Evolutionary conservation across 1,140 invertebrate species (phyloP).

Genomic region (Macrobrachium nipponense): DNA sequence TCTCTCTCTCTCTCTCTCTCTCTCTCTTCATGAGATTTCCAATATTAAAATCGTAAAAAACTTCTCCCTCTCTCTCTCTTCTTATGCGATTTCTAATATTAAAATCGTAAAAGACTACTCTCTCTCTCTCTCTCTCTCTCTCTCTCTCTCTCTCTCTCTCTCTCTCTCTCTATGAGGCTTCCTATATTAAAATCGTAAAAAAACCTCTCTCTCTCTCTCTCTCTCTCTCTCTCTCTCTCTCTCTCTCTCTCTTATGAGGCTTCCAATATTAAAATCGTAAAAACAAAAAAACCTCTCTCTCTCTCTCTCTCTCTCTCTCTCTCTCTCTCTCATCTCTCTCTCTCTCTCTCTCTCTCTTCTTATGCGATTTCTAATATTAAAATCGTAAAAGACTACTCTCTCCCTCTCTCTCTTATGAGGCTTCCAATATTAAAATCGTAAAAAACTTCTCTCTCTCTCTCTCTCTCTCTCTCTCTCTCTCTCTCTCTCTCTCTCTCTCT

Average conservation of each 20-base stretch:
- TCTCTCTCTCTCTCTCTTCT: background rate
- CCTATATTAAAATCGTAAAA: too few species aligned
- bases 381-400: background rate
- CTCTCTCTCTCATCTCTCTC: background rate
- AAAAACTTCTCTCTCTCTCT: too few species aligned
- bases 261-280: too few species aligned
- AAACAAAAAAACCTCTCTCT: too few species aligned
- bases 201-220: background rate
- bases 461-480: background rate
- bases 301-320: background rate
- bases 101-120: background rate
- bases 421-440: background rate
- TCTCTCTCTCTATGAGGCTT: background rate
- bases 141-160: too few species aligned
- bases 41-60: background rate
- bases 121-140: too few species aligned
- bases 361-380: background rate
- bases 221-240: background rate
- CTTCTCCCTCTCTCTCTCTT: background rate
- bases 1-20: slow-evolving; percentile 31
- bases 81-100: background rate
- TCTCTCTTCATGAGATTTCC: background rate
- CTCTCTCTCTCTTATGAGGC: slow-evolving; percentile 11
- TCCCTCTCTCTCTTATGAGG: slow-evolving; percentile 3
- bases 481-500: slow-evolving; percentile 17